These are phyloP conservation scores for Hucho hucho DNA, from an alignment of 2,113 vertebrate genomes.

Conservation along the genomic window DNA sequence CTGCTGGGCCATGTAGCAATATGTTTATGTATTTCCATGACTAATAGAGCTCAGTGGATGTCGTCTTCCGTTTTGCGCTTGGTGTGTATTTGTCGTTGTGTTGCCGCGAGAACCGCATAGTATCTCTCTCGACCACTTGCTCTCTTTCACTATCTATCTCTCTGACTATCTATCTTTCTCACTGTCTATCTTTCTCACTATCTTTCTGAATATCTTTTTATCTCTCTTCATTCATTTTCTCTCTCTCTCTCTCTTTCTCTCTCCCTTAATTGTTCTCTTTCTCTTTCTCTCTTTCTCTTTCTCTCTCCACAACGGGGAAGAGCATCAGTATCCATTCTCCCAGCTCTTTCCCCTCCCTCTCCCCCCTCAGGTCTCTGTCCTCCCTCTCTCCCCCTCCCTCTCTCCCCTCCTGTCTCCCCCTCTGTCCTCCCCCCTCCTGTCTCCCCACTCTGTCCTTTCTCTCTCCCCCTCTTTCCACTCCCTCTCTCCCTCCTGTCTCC, in stretches of 20 bases:
- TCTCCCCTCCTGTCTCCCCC: background rate
- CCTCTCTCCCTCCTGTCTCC: background rate
- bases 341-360: background rate
- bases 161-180: background rate
- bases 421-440: background rate
- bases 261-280: background rate
- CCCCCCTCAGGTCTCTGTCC: too few relatives aligned
- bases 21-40: background rate
- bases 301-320: background rate
- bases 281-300: background rate
- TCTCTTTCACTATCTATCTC: background rate
- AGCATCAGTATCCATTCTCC: too few relatives aligned
- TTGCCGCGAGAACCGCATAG: background rate
- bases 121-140: background rate
- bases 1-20: background rate
- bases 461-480: background rate
- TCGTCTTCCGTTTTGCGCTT: too few relatives aligned
- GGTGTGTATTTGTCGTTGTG: background rate
- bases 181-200: background rate
- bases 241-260: background rate
- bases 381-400: background rate
- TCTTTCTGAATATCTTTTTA: background rate
- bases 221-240: background rate
- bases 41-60: background rate
- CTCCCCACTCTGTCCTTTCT: background rate